Evolutionary conservation across 1,140 invertebrate genomes (phyloP).

Genomic region (Goniozus legneri): DNA sequence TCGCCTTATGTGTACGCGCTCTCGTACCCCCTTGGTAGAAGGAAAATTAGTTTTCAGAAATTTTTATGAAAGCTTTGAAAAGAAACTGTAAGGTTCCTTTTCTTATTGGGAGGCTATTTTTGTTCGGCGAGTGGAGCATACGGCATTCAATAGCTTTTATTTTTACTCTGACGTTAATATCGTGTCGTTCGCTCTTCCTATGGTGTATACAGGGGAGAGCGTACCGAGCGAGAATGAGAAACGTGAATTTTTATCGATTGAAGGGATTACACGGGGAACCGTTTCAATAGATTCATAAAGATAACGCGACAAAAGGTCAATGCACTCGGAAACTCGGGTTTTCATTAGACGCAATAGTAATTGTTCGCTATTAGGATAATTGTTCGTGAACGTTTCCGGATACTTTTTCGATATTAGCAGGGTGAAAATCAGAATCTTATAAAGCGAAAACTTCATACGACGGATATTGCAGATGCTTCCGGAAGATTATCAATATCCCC

Average conservation of each 20-base stretch:
- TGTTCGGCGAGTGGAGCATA: conserved; percentile 34
- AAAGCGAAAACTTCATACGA: conserved; percentile 45
- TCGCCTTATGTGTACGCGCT: conserved; percentile 17
- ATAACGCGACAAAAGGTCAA: too few relatives aligned
- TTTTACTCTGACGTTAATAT: conserved; percentile 44
- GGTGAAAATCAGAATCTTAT: not conserved
- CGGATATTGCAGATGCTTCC: conserved; percentile 51
- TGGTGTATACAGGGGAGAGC: conserved; percentile 15
- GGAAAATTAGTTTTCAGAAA: conserved; percentile 54
- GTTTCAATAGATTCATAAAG: too few relatives aligned
- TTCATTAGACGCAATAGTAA: too few relatives aligned
- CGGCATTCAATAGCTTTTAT: conserved; percentile 51
- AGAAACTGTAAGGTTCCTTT: conserved; percentile 50
- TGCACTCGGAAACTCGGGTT: too few relatives aligned
- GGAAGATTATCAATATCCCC: conserved; percentile 56
- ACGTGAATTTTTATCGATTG: too few relatives aligned
- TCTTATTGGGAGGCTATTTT: conserved; percentile 52
- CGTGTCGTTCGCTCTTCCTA: conserved; percentile 18
- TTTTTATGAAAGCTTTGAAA: conserved; percentile 52
- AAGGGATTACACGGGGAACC: too few relatives aligned
- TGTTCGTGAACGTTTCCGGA: not conserved
- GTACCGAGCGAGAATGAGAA: not conserved
- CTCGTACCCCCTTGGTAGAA: conserved; percentile 15
- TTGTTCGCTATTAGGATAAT: too few relatives aligned
- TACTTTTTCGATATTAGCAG: not conserved